Percentiles rank a stretch among this genome's conserved stretches.
phyloP scores from a whole-genome alignment of 2,888 invertebrate genomes.

The Phania funesta region DNA sequence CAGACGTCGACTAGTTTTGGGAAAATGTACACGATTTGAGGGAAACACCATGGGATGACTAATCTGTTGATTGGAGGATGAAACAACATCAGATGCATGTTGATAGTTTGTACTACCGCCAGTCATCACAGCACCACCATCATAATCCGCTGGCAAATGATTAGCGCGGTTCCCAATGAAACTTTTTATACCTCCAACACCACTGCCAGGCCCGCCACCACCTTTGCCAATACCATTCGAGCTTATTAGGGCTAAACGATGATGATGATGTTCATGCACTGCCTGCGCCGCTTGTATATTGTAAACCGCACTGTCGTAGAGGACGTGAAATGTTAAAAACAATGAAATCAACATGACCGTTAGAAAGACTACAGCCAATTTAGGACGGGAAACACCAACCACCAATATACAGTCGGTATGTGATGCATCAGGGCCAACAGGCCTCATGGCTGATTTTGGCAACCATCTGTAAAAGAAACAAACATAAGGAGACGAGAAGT shows the following conservation, averaged over 20 bases:
- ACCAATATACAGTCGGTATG: slow-evolving; percentile 88
- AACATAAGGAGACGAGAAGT: slow-evolving; percentile 39
- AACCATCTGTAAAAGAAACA: slow-evolving; percentile 85
- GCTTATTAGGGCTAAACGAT: slow-evolving; percentile 79
- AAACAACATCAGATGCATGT: slow-evolving; percentile 48
- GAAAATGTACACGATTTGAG: slow-evolving; percentile 82
- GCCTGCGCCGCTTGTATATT: slow-evolving; percentile 87
- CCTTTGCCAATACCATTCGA: slow-evolving; percentile 60
- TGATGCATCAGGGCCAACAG: slow-evolving; percentile 90
- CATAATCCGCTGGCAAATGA: slow-evolving; percentile 76
- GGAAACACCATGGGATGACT: slow-evolving; percentile 81
- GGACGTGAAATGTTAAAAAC: slow-evolving; percentile 91
- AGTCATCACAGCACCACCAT: neutral
- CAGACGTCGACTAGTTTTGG: slow-evolving; percentile 84
- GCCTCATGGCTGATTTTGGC: slow-evolving; percentile 89
- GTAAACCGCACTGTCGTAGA: slow-evolving; percentile 92
- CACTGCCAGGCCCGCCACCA: neutral
- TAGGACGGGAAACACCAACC: slow-evolving; percentile 91
- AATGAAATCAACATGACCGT: slow-evolving; percentile 90
- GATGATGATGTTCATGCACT: slow-evolving; percentile 82
- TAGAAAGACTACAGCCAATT: slow-evolving; percentile 88
- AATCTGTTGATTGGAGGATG: slow-evolving; percentile 74
- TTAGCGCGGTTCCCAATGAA: slow-evolving; percentile 74
- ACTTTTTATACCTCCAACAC: slow-evolving; percentile 6
- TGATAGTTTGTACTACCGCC: slow-evolving; percentile 30